Conservation (phyloP, 1,140 invertebrate genomes). For the Penaeus vannamei region DNA sequence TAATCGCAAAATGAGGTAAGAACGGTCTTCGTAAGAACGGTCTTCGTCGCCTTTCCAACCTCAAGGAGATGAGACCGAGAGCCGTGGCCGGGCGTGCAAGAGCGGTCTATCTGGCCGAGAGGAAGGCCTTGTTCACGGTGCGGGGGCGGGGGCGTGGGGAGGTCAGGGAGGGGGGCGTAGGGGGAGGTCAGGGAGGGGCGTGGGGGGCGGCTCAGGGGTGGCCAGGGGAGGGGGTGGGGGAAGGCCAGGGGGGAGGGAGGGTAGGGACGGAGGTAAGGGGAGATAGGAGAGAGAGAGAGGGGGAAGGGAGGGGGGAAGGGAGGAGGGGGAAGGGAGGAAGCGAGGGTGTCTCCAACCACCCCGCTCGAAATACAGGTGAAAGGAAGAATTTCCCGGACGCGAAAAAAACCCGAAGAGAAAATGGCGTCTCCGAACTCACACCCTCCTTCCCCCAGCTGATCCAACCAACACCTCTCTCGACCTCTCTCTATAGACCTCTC, state of each 20-base stretch:
- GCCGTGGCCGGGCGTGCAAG: neutral
- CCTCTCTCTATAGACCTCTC: too few relatives aligned
- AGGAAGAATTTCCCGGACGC: constrained; percentile 3
- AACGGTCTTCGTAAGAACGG: too few relatives aligned
- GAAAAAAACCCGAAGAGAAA: neutral
- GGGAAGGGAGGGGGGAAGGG: neutral
- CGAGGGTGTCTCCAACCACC: neutral
- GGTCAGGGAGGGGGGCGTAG: too few relatives aligned
- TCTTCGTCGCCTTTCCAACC: constrained; percentile 3
- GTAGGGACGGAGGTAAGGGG: too few relatives aligned
- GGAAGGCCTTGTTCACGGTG: constrained; percentile 47
- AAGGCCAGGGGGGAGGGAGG: neutral
- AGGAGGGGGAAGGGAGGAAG: neutral
- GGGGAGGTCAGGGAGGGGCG: neutral
- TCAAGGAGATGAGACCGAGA: constrained; percentile 38
- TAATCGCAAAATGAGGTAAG: too few relatives aligned
- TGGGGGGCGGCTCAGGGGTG: neutral
- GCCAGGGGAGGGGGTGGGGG: neutral
- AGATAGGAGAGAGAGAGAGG: constrained; percentile 6
- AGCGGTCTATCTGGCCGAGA: constrained; percentile 33
- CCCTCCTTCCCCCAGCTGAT: too few relatives aligned
- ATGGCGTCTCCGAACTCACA: neutral
- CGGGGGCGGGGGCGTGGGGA: constrained; percentile 25
- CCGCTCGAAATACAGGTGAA: constrained; percentile 40
- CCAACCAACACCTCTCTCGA: too few relatives aligned